Conservation (phyloP, 2,797 vertebrate species). For the Tiaroga cobitis region DNA sequence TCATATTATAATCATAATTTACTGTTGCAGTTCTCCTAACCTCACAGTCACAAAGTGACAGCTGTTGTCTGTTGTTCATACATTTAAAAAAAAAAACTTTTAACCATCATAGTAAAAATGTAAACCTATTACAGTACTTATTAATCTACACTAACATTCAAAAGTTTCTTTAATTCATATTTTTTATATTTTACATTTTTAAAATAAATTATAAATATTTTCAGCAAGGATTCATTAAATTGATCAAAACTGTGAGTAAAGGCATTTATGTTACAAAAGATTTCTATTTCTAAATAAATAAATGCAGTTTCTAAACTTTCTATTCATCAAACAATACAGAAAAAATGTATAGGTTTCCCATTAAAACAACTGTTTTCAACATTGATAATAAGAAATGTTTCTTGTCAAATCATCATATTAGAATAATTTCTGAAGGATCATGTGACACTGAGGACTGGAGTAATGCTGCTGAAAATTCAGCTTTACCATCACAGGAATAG, state of each 20-base stretch:
- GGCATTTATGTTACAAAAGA: background rate
- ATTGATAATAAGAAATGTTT: background rate
- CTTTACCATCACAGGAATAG: no score
- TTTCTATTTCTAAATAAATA: background rate
- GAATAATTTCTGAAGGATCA: background rate
- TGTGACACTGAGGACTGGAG: no score
- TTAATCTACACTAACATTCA: background rate
- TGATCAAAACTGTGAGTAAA: background rate
- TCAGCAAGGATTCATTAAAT: background rate
- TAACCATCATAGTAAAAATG: background rate
- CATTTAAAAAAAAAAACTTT: background rate
- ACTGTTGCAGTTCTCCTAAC: no score
- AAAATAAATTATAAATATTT: background rate
- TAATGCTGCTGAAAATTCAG: no score
- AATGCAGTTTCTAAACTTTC: background rate
- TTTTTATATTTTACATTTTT: background rate
- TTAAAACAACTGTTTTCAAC: background rate
- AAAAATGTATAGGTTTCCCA: background rate
- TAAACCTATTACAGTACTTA: background rate
- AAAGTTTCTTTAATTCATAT: background rate
- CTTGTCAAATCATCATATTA: background rate
- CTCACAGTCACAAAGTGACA: background rate
- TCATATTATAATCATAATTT: background rate
- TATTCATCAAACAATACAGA: background rate
- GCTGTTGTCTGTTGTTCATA: background rate